phyloP scores from a whole-genome alignment of 1,140 invertebrate species.

The Diabrotica virgifera region DNA sequence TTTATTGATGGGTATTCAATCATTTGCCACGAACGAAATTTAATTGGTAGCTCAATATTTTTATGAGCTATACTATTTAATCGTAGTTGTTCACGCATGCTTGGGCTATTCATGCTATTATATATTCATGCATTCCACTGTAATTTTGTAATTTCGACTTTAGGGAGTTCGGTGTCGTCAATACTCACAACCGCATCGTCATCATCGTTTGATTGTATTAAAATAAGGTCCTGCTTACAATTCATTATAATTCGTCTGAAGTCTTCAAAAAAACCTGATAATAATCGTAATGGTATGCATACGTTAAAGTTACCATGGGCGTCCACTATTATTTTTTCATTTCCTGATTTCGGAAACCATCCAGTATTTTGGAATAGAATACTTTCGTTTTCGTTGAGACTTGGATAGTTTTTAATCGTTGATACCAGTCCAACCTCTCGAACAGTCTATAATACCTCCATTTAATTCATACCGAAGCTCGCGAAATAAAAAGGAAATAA shows the following conservation, averaged over 20 bases:
- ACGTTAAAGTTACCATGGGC: not conserved
- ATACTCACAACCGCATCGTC: not conserved
- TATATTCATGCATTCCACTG: no score
- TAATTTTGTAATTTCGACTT: not conserved
- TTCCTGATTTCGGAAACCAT: not conserved
- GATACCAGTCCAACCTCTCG: not conserved
- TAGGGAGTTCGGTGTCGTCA: not conserved
- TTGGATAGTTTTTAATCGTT: not conserved
- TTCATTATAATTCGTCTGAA: not conserved
- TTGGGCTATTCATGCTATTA: no score
- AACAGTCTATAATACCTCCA: not conserved
- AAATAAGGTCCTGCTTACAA: not conserved
- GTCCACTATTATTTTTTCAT: no score
- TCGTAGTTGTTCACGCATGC: no score
- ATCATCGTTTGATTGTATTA: not conserved
- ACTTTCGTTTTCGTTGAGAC: not conserved
- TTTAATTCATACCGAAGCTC: not conserved
- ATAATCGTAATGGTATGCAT: no score
- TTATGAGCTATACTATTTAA: no score
- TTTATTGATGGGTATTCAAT: no score
- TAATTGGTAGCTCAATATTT: no score
- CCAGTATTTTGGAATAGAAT: not conserved
- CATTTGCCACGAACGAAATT: no score
- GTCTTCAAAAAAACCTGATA: not conserved
- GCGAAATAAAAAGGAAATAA: not conserved